Conservation (phyloP, 2,113 vertebrate genomes). For the Macquaria australasica region DNA sequence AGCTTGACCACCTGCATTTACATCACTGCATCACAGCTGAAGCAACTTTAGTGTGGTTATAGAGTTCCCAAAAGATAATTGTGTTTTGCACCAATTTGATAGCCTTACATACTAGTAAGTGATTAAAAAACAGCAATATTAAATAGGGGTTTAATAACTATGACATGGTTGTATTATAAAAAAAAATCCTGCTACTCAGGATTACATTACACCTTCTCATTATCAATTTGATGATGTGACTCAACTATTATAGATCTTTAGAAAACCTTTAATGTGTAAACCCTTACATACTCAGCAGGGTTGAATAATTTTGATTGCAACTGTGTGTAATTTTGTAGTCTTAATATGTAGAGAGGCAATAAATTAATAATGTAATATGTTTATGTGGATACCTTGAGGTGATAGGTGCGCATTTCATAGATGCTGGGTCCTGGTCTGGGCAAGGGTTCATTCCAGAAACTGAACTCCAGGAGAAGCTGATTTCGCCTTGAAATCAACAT, state of each 20-base stretch:
- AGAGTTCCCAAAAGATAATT: background rate
- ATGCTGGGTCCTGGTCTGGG: constrained; percentile 92
- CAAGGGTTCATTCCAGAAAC: constrained; percentile 96
- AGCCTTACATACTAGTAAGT: background rate
- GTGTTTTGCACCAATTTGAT: background rate
- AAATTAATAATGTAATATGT: background rate
- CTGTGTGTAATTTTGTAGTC: background rate
- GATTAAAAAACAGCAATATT: background rate
- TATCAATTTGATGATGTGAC: background rate
- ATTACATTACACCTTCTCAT: background rate
- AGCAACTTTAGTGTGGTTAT: too few species aligned
- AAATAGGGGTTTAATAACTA: background rate
- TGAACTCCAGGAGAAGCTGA: constrained; percentile 96
- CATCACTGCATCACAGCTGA: too few species aligned
- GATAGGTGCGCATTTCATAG: constrained; percentile 94
- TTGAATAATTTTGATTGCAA: background rate
- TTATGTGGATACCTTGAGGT: constrained; percentile 87
- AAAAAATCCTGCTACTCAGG: background rate
- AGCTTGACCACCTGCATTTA: background rate
- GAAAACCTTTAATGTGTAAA: background rate
- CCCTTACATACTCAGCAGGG: background rate
- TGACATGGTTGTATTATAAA: too few species aligned
- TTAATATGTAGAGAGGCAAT: background rate
- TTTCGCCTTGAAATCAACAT: constrained; percentile 94
- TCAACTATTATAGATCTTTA: background rate